Conservation (phyloP, 2,113 vertebrate species). For the Scomber colias region DNA sequence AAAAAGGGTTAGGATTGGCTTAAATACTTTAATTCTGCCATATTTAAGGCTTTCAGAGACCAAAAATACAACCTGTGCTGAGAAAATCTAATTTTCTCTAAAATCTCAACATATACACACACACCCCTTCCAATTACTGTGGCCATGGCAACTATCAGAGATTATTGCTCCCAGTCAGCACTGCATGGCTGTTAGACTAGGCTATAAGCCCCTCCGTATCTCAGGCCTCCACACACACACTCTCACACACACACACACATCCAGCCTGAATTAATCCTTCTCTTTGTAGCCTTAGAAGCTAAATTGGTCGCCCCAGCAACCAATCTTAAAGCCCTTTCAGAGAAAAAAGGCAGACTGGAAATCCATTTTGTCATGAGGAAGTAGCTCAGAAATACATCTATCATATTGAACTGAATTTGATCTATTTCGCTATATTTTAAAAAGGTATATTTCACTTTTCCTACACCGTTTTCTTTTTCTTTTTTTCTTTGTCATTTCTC, state of each 20-base stretch:
- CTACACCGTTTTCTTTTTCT: background rate
- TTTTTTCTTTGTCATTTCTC: background rate
- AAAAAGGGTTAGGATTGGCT: background rate
- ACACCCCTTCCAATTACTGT: conserved; percentile 73
- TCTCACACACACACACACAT: conserved; percentile 31
- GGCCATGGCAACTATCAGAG: conserved; percentile 84
- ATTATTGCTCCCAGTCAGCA: conserved; percentile 76
- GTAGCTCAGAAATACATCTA: conserved; percentile 6
- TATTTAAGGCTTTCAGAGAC: conserved; percentile 9
- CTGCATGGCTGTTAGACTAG: conserved; percentile 68
- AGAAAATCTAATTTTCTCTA: conserved; percentile 30
- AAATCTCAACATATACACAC: conserved; percentile 47
- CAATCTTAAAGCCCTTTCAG: conserved; percentile 47
- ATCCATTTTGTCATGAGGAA: conserved; percentile 37
- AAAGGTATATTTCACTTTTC: background rate
- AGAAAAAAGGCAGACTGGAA: conserved; percentile 32
- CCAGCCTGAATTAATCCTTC: conserved; percentile 70
- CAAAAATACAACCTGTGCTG: background rate
- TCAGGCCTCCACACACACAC: conserved; percentile 49
- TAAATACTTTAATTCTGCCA: conserved; percentile 7
- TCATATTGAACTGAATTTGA: background rate
- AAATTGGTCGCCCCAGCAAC: conserved; percentile 71
- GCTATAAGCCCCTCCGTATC: conserved; percentile 64
- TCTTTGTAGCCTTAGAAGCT: conserved; percentile 62
- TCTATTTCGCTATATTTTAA: background rate